Percentiles rank a stretch among this genome's conserved stretches.
Evolutionary conservation across 2,797 vertebrate species (phyloP).

Genomic region (Neosilurus hyrtlii): DNA sequence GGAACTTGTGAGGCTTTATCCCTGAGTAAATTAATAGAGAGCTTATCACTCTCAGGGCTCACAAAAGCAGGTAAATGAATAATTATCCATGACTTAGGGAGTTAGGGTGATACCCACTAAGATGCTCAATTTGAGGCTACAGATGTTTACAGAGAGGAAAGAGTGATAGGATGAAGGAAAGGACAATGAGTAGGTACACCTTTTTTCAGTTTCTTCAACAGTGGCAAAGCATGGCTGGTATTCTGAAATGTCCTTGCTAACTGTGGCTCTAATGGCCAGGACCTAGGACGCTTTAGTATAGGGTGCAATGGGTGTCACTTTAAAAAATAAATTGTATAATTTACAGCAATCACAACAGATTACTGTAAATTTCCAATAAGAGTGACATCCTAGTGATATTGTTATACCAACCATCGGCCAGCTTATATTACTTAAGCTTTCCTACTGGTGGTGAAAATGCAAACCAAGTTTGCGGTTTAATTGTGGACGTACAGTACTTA

Average conservation of each 20-base stretch:
- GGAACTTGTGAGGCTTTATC: constrained; percentile 84
- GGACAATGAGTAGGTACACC: constrained; percentile 44
- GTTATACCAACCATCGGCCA: too few species aligned
- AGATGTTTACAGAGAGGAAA: constrained; percentile 77
- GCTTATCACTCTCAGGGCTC: constrained; percentile 89
- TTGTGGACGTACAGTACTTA: too few species aligned
- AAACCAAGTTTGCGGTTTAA: too few species aligned
- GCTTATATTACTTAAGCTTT: too few species aligned
- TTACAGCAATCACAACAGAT: not conserved
- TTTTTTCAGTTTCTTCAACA: not conserved
- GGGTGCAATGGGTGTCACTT: too few species aligned
- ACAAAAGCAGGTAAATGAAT: constrained; percentile 97
- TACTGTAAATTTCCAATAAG: not conserved
- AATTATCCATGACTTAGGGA: constrained; percentile 94
- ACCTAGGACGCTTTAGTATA: not conserved
- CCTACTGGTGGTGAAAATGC: too few species aligned
- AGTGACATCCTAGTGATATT: too few species aligned
- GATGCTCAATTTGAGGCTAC: constrained; percentile 88
- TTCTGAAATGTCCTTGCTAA: not conserved
- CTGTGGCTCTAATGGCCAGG: not conserved
- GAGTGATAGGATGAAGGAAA: constrained; percentile 75
- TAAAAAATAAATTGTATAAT: not conserved
- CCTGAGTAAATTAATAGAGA: constrained; percentile 88
- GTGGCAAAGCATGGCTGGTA: too few species aligned
- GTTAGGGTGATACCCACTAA: constrained; percentile 85